These are phyloP conservation scores for Cyprichromis sp. DNA, from an alignment of 2,113 vertebrate genomes.

Conservation along the genomic window DNA sequence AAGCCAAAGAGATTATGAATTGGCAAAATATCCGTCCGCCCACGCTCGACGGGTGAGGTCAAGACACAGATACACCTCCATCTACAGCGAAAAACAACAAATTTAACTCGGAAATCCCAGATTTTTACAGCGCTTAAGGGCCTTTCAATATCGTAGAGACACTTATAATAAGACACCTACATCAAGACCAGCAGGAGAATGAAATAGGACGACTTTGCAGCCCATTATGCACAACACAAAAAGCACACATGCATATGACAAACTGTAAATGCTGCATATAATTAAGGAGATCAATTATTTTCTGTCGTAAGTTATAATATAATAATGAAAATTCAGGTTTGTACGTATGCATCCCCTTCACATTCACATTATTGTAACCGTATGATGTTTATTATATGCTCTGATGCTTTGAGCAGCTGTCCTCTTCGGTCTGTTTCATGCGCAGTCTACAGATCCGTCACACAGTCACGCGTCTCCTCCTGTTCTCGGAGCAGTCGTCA, in stretches of 20 bases:
- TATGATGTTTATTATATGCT: not conserved
- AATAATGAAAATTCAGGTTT: not conserved
- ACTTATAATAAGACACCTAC: not conserved
- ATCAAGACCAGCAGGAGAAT: not conserved
- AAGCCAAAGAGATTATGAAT: not conserved
- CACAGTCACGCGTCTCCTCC: not conserved
- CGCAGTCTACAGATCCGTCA: not conserved
- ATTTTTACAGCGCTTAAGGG: not conserved
- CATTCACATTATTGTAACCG: not conserved
- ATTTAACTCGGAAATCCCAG: not conserved
- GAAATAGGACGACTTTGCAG: not conserved
- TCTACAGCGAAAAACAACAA: not conserved
- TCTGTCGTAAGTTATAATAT: accelerated
- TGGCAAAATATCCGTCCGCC: not conserved
- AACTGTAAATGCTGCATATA: not conserved
- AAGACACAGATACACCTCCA: not conserved
- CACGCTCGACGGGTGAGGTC: not conserved
- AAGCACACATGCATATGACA: accelerated
- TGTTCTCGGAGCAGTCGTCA: not conserved
- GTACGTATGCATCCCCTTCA: not conserved
- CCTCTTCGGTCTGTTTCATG: not conserved
- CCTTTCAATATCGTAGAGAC: not conserved
- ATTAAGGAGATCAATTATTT: not conserved
- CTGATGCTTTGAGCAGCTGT: not conserved
- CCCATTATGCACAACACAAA: not conserved